Evolutionary conservation across 2,113 vertebrate genomes (phyloP).

Genomic region (Charadrius vociferus): DNA sequence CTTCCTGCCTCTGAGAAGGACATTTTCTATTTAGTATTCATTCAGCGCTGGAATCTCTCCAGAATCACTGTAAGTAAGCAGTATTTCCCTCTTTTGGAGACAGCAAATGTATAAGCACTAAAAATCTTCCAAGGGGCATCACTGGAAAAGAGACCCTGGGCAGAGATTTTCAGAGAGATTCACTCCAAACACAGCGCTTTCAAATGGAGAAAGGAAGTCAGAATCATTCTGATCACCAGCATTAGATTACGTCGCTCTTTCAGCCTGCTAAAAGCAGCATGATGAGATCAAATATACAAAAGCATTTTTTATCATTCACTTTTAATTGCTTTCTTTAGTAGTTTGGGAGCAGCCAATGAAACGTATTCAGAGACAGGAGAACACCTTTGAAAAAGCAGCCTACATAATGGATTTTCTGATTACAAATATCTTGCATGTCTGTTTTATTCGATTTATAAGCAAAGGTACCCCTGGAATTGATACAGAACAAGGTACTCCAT

Average conservation of each 20-base stretch:
- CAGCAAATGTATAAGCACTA: constrained; percentile 1
- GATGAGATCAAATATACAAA: background rate
- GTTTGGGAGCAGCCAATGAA: background rate
- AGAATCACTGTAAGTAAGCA: background rate
- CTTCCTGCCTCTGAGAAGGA: constrained; percentile 29
- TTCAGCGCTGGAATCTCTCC: background rate
- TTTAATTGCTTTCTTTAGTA: background rate
- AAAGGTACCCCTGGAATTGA: background rate
- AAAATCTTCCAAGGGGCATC: background rate
- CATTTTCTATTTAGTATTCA: constrained; percentile 7
- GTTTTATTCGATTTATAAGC: background rate
- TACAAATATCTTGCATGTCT: background rate
- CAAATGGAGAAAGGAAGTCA: background rate
- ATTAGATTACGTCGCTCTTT: background rate
- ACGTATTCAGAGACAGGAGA: background rate
- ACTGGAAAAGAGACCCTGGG: background rate
- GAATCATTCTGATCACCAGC: background rate
- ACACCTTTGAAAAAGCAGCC: background rate
- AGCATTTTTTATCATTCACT: background rate
- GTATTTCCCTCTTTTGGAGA: background rate
- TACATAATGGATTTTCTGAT: background rate
- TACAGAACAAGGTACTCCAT: background rate
- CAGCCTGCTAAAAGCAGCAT: background rate
- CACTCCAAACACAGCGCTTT: background rate
- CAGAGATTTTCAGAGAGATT: background rate